These are phyloP conservation scores for Neodiprion fabricii DNA, from an alignment of 1,140 invertebrate species.

Conservation along the genomic window DNA sequence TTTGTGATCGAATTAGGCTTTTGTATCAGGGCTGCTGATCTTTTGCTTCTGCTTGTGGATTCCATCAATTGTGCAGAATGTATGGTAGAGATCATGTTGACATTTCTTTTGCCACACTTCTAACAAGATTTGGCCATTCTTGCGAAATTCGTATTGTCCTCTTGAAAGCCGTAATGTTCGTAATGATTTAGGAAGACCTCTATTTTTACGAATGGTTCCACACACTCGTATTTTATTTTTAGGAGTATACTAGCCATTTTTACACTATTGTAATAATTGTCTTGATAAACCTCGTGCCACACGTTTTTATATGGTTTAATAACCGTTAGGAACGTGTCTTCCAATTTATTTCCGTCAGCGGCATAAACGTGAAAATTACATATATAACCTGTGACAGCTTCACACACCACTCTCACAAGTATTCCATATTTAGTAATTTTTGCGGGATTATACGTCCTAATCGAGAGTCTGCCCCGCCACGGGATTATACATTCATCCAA, in stretches of 20 bases:
- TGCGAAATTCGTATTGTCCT: slow-evolving; percentile 18
- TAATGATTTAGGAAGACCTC: slow-evolving; percentile 19
- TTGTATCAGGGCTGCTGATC: slow-evolving; percentile 16
- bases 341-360: slow-evolving; percentile 17
- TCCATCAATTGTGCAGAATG: slow-evolving; percentile 22
- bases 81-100: slow-evolving; percentile 24
- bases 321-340: slow-evolving; percentile 18
- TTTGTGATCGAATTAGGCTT: slow-evolving; percentile 23
- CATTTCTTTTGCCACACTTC: slow-evolving; percentile 23
- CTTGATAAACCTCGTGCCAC: slow-evolving; percentile 31
- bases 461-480: slow-evolving; percentile 23
- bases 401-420: slow-evolving; percentile 26
- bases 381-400: slow-evolving; percentile 27
- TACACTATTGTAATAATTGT: slow-evolving; percentile 33
- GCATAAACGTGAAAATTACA: slow-evolving; percentile 24
- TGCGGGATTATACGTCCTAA: slow-evolving; percentile 17
- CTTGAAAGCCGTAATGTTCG: slow-evolving; percentile 11
- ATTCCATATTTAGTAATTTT: slow-evolving; percentile 29
- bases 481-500: slow-evolving; percentile 28
- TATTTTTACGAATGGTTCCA: slow-evolving; percentile 28
- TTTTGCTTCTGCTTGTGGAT: slow-evolving; percentile 19
- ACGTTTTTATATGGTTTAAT: slow-evolving; percentile 19
- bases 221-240: slow-evolving; percentile 19
- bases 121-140: slow-evolving; percentile 22
- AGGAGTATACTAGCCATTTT: slow-evolving; percentile 14